Conservation (phyloP, 2,888 invertebrate genomes). For the Xestia xanthographa region DNA sequence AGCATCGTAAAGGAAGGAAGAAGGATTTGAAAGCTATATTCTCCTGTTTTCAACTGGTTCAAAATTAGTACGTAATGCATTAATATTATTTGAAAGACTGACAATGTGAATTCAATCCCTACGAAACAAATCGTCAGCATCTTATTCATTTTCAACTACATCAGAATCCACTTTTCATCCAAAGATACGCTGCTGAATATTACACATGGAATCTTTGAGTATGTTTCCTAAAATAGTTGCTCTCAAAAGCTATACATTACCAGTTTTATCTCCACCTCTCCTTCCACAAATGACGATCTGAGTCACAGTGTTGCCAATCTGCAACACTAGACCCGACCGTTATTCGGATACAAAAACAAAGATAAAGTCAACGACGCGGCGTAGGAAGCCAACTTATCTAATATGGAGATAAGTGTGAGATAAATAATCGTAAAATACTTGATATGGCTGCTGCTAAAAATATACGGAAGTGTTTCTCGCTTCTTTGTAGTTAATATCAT, state of each 20-base stretch:
- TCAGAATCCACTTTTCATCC: neutral
- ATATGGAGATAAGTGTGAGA: conserved; percentile 54
- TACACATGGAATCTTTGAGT: neutral
- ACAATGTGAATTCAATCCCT: neutral
- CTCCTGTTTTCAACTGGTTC: neutral
- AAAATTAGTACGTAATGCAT: neutral
- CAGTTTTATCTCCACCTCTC: conserved; percentile 20
- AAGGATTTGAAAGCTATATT: neutral
- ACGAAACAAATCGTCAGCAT: neutral
- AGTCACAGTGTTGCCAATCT: conserved; percentile 39
- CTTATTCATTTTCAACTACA: neutral
- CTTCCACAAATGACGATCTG: conserved; percentile 26
- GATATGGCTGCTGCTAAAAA: conserved; percentile 32
- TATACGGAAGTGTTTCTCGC: conserved; percentile 20
- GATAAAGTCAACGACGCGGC: conserved; percentile 35
- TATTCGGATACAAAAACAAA: conserved; percentile 51
- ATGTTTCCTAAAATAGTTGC: conserved; percentile 2
- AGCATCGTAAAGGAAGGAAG: neutral
- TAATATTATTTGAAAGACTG: neutral
- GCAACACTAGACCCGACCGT: conserved; percentile 41
- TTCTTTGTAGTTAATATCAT: neutral
- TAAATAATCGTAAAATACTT: conserved; percentile 51
- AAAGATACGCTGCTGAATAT: neutral
- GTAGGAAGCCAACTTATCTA: conserved; percentile 58
- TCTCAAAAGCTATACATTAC: conserved; percentile 15